Conservation (phyloP, 1,140 invertebrate genomes). For the Apis mellifera region DNA sequence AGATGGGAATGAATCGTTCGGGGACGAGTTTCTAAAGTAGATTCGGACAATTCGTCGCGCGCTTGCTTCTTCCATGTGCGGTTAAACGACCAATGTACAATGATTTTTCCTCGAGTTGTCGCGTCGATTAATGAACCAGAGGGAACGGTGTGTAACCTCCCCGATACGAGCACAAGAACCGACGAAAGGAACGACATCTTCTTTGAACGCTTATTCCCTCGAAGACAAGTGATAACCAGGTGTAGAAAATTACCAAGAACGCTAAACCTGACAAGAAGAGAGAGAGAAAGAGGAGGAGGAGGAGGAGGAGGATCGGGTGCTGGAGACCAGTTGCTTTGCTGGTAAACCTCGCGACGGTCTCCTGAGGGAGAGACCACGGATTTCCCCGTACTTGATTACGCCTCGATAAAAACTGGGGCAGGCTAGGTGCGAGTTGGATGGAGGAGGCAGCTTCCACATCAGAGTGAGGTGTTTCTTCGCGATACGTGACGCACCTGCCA, state of each 20-base stretch:
- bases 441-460: slow-evolving; percentile 47
- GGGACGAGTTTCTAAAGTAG: neutral
- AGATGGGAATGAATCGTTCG: too few relatives aligned
- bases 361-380: slow-evolving; percentile 65
- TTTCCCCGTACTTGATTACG: slow-evolving; percentile 65
- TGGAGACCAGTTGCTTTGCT: slow-evolving; percentile 42
- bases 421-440: slow-evolving; percentile 57
- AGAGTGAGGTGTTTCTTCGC: slow-evolving; percentile 62
- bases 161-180: neutral
- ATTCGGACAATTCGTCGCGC: too few relatives aligned
- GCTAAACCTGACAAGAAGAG: slow-evolving; percentile 41
- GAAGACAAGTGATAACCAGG: slow-evolving; percentile 43
- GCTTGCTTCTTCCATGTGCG: neutral
- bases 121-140: slow-evolving; percentile 9
- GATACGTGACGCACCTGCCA: slow-evolving; percentile 64
- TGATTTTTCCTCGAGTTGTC: neutral
- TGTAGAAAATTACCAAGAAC: slow-evolving; percentile 57
- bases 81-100: neutral
- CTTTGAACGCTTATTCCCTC: slow-evolving; percentile 38
- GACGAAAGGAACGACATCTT: slow-evolving; percentile 29
- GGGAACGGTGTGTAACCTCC: too few relatives aligned
- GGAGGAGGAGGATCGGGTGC: slow-evolving; percentile 20
- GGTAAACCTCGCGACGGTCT: slow-evolving; percentile 29
- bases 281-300: slow-evolving; percentile 8
- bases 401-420: slow-evolving; percentile 61